Conservation (phyloP, 37 sponge, comb jelly and placozoan species). For the Eunapius fragilis region DNA sequence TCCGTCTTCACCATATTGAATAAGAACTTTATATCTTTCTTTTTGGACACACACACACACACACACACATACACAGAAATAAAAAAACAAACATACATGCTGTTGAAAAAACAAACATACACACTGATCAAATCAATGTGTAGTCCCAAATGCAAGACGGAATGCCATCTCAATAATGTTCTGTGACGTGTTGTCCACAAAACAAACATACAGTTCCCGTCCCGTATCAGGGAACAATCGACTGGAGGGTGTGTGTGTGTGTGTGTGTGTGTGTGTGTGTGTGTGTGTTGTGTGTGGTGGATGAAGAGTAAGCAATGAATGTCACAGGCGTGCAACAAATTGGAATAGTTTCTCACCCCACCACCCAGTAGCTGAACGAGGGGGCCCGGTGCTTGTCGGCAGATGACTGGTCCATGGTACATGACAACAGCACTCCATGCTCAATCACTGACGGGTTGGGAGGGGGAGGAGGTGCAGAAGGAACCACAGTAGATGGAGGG, state of each 20-base stretch:
- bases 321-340: background rate
- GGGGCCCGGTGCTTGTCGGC: slow-evolving; percentile 26
- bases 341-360: slow-evolving; percentile 46
- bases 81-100: too few relatives aligned
- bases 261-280: too few relatives aligned
- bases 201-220: slow-evolving; percentile 72
- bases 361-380: slow-evolving; percentile 55
- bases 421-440: slow-evolving; percentile 58
- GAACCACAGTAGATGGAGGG: background rate
- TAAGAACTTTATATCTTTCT: too few relatives aligned
- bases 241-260: too few relatives aligned
- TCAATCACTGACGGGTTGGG: slow-evolving; percentile 30
- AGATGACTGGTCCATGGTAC: background rate
- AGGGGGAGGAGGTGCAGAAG: background rate
- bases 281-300: too few relatives aligned
- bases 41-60: too few relatives aligned
- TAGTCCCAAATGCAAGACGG: slow-evolving; percentile 61
- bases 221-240: slow-evolving; percentile 26
- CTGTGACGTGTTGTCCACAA: slow-evolving; percentile 62
- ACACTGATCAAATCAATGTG: too few relatives aligned
- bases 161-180: slow-evolving; percentile 70
- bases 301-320: background rate
- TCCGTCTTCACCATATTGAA: slow-evolving; percentile 3
- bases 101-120: too few relatives aligned
- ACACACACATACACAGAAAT: too few relatives aligned